phyloP scores from a whole-genome alignment of 2,113 vertebrate species.

The Labeo rohita region DNA sequence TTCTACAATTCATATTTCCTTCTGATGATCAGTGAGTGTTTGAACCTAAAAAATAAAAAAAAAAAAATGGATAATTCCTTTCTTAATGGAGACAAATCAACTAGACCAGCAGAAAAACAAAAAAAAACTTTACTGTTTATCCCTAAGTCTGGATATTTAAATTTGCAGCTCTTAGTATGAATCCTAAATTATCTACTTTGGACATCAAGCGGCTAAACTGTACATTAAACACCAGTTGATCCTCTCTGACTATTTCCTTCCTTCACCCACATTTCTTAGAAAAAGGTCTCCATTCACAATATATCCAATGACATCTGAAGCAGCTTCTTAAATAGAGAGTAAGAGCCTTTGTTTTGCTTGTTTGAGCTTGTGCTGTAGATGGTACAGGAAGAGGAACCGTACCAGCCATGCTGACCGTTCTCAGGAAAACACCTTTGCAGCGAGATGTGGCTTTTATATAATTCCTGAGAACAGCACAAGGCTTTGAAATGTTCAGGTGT shows the following conservation, averaged over 20 bases:
- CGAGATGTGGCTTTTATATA: background rate
- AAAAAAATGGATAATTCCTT: background rate
- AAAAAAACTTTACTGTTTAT: too few relatives aligned
- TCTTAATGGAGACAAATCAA: background rate
- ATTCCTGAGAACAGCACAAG: background rate
- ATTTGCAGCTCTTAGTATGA: too few relatives aligned
- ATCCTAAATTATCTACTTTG: background rate
- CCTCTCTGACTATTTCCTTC: slow-evolving; percentile 10
- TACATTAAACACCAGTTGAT: background rate
- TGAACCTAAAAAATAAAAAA: too few relatives aligned
- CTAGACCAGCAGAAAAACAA: background rate
- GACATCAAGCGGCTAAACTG: background rate
- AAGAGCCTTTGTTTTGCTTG: slow-evolving; percentile 21
- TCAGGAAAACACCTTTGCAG: background rate
- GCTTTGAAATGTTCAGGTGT: background rate
- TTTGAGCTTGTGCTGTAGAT: background rate
- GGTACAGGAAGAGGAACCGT: background rate
- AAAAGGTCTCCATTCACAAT: slow-evolving; percentile 15
- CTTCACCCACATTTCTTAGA: slow-evolving; percentile 17
- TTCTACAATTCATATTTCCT: too few relatives aligned
- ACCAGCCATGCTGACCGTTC: background rate
- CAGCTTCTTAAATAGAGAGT: slow-evolving; percentile 20
- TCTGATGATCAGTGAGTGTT: too few relatives aligned
- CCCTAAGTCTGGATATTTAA: background rate
- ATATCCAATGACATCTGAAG: slow-evolving; percentile 24